Base-by-base conservation (phyloP, 2,797 vertebrate species). In the Ctenopoma multispine region DNA sequence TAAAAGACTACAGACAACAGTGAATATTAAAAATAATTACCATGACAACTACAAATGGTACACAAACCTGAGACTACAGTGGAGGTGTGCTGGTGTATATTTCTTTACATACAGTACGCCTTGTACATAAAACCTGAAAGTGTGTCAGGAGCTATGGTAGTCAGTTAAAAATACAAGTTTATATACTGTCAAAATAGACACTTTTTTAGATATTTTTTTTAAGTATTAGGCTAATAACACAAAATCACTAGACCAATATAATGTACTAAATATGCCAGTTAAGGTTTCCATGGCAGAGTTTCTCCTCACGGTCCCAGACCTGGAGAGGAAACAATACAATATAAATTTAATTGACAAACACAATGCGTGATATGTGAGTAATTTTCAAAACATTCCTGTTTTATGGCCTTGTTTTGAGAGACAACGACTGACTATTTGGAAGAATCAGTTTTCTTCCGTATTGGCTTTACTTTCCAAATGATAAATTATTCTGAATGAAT, bases 1-100 rank as follows among this genome's bases (percentile, higher is more conserved):
- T 63, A 65, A 20, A n/a, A 53, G 59, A 75, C 34, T 44, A 67
- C 73, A 70, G 34, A 87, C 61, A 80, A 29, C 11, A 47, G 57
- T 78, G 51, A 17, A 71, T 20, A 46, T 4, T 48, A 10, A 13
- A 48, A 82, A 89, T 87, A 91, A 88, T 89, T 88, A 86, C 36
- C 38, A 27, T 21, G n/a, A 67, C 18, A 69, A 53, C 66, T 83
- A 77, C 23, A 71, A 68, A 86, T 50, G 64, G 38, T 46, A 44
- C 53, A 76, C 24, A 80, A 48, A 72, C 44, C 65, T 79, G 80
- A 87, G 80, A 70, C 65, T 66, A 84, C 46, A 76, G 36, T 50
- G 40, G 63, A 34, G 38, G 46, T 68, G 50, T 81, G 78, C 67
- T 81, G 66, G 46, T 77, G 61, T 38, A 47, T 61, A 34, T 54